A percentile compares a stretch with the other conserved stretches of the same genome.
These are phyloP conservation scores for Montipora efflorescens DNA, from an alignment of 64 coral and sea anemone species.

Conservation along the genomic window DNA sequence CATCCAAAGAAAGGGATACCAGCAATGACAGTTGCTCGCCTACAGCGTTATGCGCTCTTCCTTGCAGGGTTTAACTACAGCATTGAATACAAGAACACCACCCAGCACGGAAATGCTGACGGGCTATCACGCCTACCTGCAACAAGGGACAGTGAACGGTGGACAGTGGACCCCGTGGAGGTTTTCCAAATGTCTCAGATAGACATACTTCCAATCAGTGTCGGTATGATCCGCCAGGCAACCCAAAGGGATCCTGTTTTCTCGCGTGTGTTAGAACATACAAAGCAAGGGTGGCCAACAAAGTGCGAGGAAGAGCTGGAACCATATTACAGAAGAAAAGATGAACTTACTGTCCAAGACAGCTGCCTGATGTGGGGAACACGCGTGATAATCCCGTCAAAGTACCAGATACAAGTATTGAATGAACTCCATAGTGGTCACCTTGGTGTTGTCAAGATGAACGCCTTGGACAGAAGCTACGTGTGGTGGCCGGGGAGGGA, in stretches of 20 bases:
- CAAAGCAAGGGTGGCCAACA: slow-evolving; percentile 11
- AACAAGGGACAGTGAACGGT: neutral
- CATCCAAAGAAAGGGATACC: neutral
- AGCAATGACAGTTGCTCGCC: too few species aligned
- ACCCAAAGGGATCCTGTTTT: slow-evolving; percentile 43
- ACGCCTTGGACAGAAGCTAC: slow-evolving; percentile 49
- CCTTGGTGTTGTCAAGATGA: slow-evolving; percentile 38
- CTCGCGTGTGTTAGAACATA: neutral
- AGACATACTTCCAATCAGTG: slow-evolving; percentile 31
- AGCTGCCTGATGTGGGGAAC: slow-evolving; percentile 20
- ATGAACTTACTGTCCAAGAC: slow-evolving; percentile 28
- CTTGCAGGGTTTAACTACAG: neutral
- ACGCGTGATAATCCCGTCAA: neutral
- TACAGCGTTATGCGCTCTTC: too few species aligned
- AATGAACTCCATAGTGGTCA: slow-evolving; percentile 26
- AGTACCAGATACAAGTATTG: neutral
- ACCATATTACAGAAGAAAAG: slow-evolving; percentile 18
- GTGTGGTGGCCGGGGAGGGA: slow-evolving; percentile 53
- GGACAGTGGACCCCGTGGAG: slow-evolving; percentile 16
- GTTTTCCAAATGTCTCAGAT: slow-evolving; percentile 45
- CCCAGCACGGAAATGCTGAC: slow-evolving; percentile 37
- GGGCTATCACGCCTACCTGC: slow-evolving; percentile 51
- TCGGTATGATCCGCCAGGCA: neutral
- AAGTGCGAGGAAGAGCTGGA: neutral
- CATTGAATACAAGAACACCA: slow-evolving; percentile 34